Percentiles rank a stretch among this genome's conserved stretches.
phyloP scores from a whole-genome alignment of 2,113 vertebrate species.

The Engraulis encrasicolus region DNA sequence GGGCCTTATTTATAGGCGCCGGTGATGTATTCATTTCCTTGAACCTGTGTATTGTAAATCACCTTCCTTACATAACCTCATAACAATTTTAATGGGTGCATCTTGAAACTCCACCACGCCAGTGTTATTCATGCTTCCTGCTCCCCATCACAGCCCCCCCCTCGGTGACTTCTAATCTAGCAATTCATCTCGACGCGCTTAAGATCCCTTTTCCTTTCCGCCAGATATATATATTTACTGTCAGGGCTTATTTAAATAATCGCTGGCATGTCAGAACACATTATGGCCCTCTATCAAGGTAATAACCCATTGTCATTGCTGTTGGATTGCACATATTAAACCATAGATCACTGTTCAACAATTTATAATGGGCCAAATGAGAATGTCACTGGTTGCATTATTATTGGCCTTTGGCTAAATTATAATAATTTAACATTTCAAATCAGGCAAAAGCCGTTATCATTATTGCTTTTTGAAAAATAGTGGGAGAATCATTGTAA shows the following conservation, averaged over 20 bases:
- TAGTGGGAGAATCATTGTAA: constrained; percentile 56
- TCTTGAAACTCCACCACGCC: constrained; percentile 48
- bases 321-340: constrained; percentile 78
- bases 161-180: constrained; percentile 52
- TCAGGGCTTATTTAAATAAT: constrained; percentile 74
- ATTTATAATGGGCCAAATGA: constrained; percentile 74
- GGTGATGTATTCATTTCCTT: constrained; percentile 41
- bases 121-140: constrained; percentile 49
- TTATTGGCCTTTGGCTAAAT: constrained; percentile 70
- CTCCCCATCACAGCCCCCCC: constrained; percentile 32
- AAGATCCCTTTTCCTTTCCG: constrained; percentile 53
- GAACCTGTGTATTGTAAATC: constrained; percentile 52
- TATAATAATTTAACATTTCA: constrained; percentile 72
- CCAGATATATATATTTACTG: constrained; percentile 65
- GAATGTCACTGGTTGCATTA: constrained; percentile 72
- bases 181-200: constrained; percentile 47
- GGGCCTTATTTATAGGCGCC: constrained; percentile 46
- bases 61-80: constrained; percentile 57
- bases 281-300: constrained; percentile 71
- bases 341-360: constrained; percentile 79
- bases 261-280: constrained; percentile 61
- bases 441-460: constrained; percentile 62
- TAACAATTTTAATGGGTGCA: constrained; percentile 47
- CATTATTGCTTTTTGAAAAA: constrained; percentile 71
- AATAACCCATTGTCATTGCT: constrained; percentile 73